Conservation (phyloP, 30 jellyfish, hydroid and myxozoan genomes). For the Hydractinia symbiolongicarpus region DNA sequence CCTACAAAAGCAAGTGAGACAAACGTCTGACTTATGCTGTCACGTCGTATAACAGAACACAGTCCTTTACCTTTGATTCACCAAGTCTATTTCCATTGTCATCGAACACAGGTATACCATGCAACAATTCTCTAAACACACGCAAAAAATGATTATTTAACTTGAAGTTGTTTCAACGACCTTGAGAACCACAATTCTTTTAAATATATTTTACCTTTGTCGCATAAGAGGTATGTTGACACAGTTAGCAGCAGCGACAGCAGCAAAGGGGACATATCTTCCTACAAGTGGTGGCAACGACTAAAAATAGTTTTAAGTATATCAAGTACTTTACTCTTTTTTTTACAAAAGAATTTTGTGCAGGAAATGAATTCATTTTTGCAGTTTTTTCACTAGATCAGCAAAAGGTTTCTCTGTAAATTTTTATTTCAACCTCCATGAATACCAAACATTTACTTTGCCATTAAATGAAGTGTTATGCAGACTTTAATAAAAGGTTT, state of each 20-base stretch:
- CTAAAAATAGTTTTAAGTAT: conserved; percentile 12
- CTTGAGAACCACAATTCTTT: background rate
- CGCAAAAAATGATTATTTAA: background rate
- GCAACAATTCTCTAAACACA: conserved; percentile 49
- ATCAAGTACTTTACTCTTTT: background rate
- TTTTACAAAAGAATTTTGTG: no score
- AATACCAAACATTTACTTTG: no score
- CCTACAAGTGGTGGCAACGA: conserved; percentile 94
- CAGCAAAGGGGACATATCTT: conserved; percentile 91
- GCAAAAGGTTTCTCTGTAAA: no score
- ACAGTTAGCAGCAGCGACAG: conserved; percentile 96
- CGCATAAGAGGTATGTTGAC: conserved; percentile 94
- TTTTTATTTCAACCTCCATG: no score
- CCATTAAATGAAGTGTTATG: no score
- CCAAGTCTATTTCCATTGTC: conserved; percentile 84
- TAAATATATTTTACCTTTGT: conserved; percentile 57
- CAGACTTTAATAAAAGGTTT: no score
- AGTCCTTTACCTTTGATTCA: conserved; percentile 70
- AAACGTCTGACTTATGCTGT: background rate
- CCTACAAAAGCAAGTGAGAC: conserved; percentile 18
- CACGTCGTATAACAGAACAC: background rate
- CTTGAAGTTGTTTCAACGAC: background rate
- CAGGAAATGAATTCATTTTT: no score
- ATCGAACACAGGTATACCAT: conserved; percentile 90
- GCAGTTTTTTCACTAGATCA: no score